Evolutionary conservation across 92 coral and sea anemone genomes (phyloP), one percentile per base, ranked within the genome.

Genomic region (Actinernus sp.): DNA sequence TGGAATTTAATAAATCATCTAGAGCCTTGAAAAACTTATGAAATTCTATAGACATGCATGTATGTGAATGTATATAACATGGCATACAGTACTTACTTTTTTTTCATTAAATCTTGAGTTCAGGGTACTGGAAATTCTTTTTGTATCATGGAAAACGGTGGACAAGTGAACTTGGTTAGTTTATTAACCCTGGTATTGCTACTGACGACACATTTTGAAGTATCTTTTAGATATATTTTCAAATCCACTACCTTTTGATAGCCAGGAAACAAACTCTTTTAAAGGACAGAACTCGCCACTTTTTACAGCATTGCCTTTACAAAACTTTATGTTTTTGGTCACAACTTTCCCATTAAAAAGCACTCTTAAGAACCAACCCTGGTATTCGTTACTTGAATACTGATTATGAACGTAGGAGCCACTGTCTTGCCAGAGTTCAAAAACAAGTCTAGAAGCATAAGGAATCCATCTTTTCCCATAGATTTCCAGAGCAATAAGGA

Each of bases 241-340:
- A 53, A 53, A 36, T 11, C n/a, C 56, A 9, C 81, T 81, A 10
- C 74, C 64, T 47, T 66, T 58, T 14, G 91, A 84, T n/a, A 90
- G 66, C 82, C 84, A 79, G 9, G 34, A 52, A 28, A 91, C 70
- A 21, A 94, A 71, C 20, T 78, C 87, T 17, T 69, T 61, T 39
- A 85, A 71, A 31, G 97, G 92, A 50, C 98, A 94, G 63, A 94
- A 85, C 62, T 91, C 91, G 10, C 65, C 64, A 23, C 72, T 51
- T 4, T 78, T 31, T 32, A 36, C 7, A 26, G 84, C 68, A 12
- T 81, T 65, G 13, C 51, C 77, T 37, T 67, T 45, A 67, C 98
- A 94, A 59, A 91, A 87, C n/a, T 54, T 68, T 20, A 91, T 55
- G 37, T 71, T 83, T 33, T 63, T 57, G 5, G 98, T 94, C 19